A percentile compares a stretch with the other conserved stretches of the same genome.
Evolutionary conservation across 1,140 invertebrate species (phyloP).

Genomic region (Temnothorax longispinosus): DNA sequence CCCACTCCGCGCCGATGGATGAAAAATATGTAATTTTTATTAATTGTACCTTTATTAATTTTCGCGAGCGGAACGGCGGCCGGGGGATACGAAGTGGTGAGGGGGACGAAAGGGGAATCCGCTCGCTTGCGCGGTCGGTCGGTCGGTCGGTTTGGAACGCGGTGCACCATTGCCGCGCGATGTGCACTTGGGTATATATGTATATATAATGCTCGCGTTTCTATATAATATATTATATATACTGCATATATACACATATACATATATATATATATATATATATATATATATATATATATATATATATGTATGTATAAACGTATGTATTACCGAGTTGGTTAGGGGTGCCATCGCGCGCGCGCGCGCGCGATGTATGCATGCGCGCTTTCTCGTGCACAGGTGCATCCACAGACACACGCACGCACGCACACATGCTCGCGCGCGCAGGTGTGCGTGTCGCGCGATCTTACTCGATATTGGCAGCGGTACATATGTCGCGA

Average conservation of each 20-base stretch:
- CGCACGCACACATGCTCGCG: neutral
- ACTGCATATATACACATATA: no score
- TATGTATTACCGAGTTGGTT: slow-evolving; percentile 22
- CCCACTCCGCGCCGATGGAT: slow-evolving; percentile 72
- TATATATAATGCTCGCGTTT: neutral
- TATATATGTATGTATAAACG: neutral
- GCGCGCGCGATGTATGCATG: neutral
- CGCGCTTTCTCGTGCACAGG: slow-evolving; percentile 37
- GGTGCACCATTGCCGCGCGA: slow-evolving; percentile 54
- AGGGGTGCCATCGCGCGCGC: neutral
- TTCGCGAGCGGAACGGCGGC: slow-evolving; percentile 55
- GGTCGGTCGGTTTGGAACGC: slow-evolving; percentile 62
- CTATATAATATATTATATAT: neutral
- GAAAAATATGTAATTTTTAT: slow-evolving; percentile 83
- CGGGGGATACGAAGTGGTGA: slow-evolving; percentile 15
- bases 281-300: neutral
- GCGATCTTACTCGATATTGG: slow-evolving; percentile 57
- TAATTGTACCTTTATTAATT: slow-evolving; percentile 83
- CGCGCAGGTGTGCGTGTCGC: slow-evolving; percentile 45
- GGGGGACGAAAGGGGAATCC: neutral
- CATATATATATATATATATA: neutral
- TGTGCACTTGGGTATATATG: slow-evolving; percentile 2
- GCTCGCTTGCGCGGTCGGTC: slow-evolving; percentile 50
- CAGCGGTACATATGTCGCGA: slow-evolving; percentile 49
- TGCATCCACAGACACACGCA: neutral